Conservation (phyloP, 2,797 vertebrate genomes). For the Crenuchus spilurus region DNA sequence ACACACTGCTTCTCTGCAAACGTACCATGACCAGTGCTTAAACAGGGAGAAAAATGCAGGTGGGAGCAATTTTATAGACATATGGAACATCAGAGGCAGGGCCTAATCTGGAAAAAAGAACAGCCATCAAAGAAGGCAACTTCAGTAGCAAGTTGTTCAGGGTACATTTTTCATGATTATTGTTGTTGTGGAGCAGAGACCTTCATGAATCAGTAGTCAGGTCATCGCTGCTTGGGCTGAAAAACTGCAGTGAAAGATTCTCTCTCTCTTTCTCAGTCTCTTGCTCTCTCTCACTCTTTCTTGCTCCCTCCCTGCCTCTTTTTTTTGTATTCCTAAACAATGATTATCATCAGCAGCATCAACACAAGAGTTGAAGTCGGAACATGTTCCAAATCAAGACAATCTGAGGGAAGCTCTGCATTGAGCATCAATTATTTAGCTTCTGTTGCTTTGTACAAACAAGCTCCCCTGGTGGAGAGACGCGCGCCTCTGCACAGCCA, state of each 20-base stretch:
- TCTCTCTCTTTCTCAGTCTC: slow-evolving; percentile 24
- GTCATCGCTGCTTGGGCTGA: slow-evolving; percentile 48
- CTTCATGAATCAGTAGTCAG: slow-evolving; percentile 60
- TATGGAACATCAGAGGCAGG: slow-evolving; percentile 55
- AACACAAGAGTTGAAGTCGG: slow-evolving; percentile 55
- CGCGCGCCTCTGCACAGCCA: slow-evolving; percentile 74
- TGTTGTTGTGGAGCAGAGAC: slow-evolving; percentile 58
- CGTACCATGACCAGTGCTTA: slow-evolving; percentile 43
- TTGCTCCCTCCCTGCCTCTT: slow-evolving; percentile 7
- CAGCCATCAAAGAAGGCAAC: slow-evolving; percentile 57
- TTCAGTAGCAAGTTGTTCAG: slow-evolving; percentile 52
- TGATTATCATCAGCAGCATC: slow-evolving; percentile 66
- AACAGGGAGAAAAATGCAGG: slow-evolving; percentile 41
- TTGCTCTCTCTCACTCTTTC: slow-evolving; percentile 15
- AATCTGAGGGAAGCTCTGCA: slow-evolving; percentile 70
- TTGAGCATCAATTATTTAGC: slow-evolving; percentile 90
- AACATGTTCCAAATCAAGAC: slow-evolving; percentile 60
- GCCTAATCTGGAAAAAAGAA: slow-evolving; percentile 60
- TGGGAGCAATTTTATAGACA: slow-evolving; percentile 56
- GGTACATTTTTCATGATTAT: slow-evolving; percentile 62
- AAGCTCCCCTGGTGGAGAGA: slow-evolving; percentile 78
- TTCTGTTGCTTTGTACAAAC: slow-evolving; percentile 87
- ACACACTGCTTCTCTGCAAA: slow-evolving; percentile 48
- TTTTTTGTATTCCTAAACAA: slow-evolving; percentile 59
- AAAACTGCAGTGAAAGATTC: slow-evolving; percentile 43